phyloP scores from a whole-genome alignment of 2,113 vertebrate species.

The Elephas maximus region DNA sequence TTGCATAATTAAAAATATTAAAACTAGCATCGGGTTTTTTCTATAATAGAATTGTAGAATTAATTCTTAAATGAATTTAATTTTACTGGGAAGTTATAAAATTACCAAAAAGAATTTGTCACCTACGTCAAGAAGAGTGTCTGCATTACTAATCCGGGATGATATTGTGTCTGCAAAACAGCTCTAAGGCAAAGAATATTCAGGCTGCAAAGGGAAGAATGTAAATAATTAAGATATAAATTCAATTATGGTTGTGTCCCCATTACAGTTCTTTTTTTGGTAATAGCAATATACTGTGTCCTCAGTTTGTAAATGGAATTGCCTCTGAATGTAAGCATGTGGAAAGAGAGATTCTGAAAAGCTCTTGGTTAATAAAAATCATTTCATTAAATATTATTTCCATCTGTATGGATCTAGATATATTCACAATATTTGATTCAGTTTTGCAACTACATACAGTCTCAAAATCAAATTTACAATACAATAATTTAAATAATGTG shows the following conservation, averaged over 20 bases:
- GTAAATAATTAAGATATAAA: slow-evolving; percentile 73
- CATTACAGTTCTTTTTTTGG: slow-evolving; percentile 59
- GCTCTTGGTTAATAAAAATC: slow-evolving; percentile 65
- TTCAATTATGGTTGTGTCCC: slow-evolving; percentile 39
- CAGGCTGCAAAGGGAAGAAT: slow-evolving; percentile 46
- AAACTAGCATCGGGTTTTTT: slow-evolving; percentile 19
- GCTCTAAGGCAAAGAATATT: slow-evolving; percentile 53
- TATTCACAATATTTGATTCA: slow-evolving; percentile 50
- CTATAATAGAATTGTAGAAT: not conserved
- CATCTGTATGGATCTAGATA: slow-evolving; percentile 14
- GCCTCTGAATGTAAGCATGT: not conserved
- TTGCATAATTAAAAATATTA: slow-evolving; percentile 52
- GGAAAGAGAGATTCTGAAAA: slow-evolving; percentile 47
- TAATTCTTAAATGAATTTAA: slow-evolving; percentile 66
- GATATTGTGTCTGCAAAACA: slow-evolving; percentile 62
- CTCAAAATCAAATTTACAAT: slow-evolving; percentile 32
- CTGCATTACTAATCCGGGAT: slow-evolving; percentile 36
- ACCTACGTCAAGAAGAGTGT: slow-evolving; percentile 38
- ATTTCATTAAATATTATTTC: slow-evolving; percentile 39
- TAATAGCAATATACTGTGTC: not conserved
- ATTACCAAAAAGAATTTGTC: slow-evolving; percentile 59
- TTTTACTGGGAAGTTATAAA: slow-evolving; percentile 44
- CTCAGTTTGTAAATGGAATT: slow-evolving; percentile 56
- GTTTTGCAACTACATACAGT: slow-evolving; percentile 40
- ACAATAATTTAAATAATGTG: not conserved